A percentile compares a stretch with the other conserved stretches of the same genome.
Evolutionary conservation across 2,888 invertebrate species (phyloP).

Genomic region (Holacanthella duospinosa): DNA sequence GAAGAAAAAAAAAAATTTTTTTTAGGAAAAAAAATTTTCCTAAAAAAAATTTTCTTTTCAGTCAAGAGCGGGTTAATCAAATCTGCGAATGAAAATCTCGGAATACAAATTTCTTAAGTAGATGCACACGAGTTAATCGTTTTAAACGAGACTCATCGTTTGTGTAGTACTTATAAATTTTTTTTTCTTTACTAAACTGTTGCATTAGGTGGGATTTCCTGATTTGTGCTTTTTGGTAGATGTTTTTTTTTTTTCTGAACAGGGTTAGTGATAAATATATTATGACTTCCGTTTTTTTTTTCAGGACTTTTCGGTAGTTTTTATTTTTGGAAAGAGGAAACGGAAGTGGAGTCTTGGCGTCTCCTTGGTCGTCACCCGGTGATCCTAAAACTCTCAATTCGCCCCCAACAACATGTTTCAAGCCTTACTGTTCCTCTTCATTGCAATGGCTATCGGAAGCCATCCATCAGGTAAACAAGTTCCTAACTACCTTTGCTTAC

Average conservation of each 20-base stretch:
- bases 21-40: no score
- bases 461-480: neutral
- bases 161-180: no score
- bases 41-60: no score
- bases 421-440: neutral
- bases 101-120: no score
- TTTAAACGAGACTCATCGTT: no score
- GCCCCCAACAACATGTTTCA: neutral
- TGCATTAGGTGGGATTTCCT: no score
- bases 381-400: neutral
- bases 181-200: no score
- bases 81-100: no score
- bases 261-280: conserved; percentile 33
- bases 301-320: neutral
- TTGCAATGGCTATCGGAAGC: neutral
- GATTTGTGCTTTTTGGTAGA: neutral
- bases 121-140: no score
- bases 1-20: no score
- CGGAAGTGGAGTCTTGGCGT: neutral
- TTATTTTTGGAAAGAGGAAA: neutral
- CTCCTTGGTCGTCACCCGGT: neutral
- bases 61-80: no score
- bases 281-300: conserved; percentile 37
- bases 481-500: no score
- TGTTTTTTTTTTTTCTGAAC: neutral